Evolutionary conservation across 2,888 invertebrate genomes (phyloP), one percentile per base, ranked within the genome.

Genomic region (Zaprionus lineosus): DNA sequence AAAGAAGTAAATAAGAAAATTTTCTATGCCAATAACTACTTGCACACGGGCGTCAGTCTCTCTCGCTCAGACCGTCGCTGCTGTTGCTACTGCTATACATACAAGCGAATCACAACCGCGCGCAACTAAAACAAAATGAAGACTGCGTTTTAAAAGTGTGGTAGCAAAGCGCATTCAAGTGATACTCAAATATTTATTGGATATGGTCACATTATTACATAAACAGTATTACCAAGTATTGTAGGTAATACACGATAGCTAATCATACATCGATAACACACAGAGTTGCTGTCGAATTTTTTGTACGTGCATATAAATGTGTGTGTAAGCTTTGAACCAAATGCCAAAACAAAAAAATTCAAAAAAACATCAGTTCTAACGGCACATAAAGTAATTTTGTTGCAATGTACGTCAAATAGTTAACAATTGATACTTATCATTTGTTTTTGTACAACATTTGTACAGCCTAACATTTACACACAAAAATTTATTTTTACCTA

Each of bases 1-100:
- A 57, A 58, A 39, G 59, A 61, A 77, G 66, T 74, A 74, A 72
- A 74, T 69, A 66, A 69, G 66, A 72, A 57, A 75, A 70, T 67
- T 53, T 57, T 66, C 44, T 50, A 59, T 60, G 71, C 60, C 63
- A 71, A 67, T 40, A 63, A 41, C 8, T 52, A 69, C 62, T 58
- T 66, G 50, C 67, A 63, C 69, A 66, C 69, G 61, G 53, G 53
- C 48, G 56, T 67, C 62, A 57, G 66, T 57, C 39, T 53, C 57
- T 62, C 33, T 67, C 65, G 48, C 40, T 67, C 62, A 62, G 62
- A 64, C 68, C 55, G 64, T 63, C 68, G 65, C 31, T 47, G 41
- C 26, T 58, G 41, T 37, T 62, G 28, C 52, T 48, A 8, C 15
- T 51, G 14, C 46, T 52, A 52, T 31, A 50, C 59, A 43, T 50